Evolutionary conservation across 2,888 invertebrate species (phyloP).

Genomic region (Thalpophila matura): DNA sequence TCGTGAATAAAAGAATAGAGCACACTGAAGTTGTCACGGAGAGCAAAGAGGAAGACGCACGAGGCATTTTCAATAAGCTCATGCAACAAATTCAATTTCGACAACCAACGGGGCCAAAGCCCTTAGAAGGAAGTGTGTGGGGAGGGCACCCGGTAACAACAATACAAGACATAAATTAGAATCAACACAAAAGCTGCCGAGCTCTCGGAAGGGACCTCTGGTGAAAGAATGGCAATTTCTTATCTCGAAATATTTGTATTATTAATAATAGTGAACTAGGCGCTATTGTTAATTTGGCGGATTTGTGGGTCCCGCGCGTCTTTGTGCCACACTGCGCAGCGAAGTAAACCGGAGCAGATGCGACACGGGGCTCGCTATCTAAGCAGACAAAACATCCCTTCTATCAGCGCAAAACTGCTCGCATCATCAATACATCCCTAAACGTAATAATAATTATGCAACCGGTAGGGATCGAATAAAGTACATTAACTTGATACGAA

Average conservation of each 20-base stretch:
- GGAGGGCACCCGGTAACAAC: slow-evolving; percentile 85
- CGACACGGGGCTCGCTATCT: slow-evolving; percentile 74
- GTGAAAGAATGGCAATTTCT: slow-evolving; percentile 90
- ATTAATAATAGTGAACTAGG: slow-evolving; percentile 85
- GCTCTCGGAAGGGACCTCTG: slow-evolving; percentile 88
- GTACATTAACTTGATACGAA: slow-evolving; percentile 58
- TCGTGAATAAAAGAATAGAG: slow-evolving; percentile 20
- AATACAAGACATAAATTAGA: slow-evolving; percentile 90
- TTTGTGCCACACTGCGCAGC: slow-evolving; percentile 73
- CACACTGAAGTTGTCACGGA: slow-evolving; percentile 59
- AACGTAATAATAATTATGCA: slow-evolving; percentile 75
- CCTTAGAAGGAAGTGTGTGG: slow-evolving; percentile 87
- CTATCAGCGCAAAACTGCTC: slow-evolving; percentile 68
- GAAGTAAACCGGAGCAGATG: slow-evolving; percentile 87
- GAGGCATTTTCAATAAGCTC: slow-evolving; percentile 81
- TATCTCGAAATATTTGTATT: slow-evolving; percentile 84
- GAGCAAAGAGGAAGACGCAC: slow-evolving; percentile 71
- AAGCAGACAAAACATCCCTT: slow-evolving; percentile 78
- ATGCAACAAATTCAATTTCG: slow-evolving; percentile 86
- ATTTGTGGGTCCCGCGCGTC: slow-evolving; percentile 74
- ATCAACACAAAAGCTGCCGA: slow-evolving; percentile 87
- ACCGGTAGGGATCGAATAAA: slow-evolving; percentile 64
- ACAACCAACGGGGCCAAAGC: slow-evolving; percentile 78
- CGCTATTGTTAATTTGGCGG: slow-evolving; percentile 84
- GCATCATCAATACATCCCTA: slow-evolving; percentile 77